Evolutionary conservation across 2,113 vertebrate species (phyloP).

Genomic region (Micromys minutus): DNA sequence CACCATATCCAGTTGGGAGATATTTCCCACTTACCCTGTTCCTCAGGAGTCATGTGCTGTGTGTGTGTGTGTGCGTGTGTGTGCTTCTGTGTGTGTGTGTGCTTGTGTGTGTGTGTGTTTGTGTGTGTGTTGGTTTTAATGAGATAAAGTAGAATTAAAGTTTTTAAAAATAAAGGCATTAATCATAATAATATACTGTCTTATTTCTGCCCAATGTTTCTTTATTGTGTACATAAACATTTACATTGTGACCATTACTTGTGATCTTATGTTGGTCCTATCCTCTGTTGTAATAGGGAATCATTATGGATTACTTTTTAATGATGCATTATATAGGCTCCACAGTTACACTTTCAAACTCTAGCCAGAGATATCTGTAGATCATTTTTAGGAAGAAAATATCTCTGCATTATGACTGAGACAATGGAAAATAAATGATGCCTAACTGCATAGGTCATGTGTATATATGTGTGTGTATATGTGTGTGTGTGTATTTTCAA

Average conservation of each 20-base stretch:
- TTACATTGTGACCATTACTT: not conserved
- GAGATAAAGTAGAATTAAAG: not conserved
- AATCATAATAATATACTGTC: not conserved
- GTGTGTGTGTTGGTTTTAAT: not conserved
- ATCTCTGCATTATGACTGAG: not conserved
- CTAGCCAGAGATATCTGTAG: not conserved
- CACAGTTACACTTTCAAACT: not conserved
- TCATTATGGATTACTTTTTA: not conserved
- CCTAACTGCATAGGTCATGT: not conserved
- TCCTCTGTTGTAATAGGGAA: not conserved
- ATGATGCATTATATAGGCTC: not conserved
- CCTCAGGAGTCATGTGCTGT: not conserved
- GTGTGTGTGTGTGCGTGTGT: not conserved
- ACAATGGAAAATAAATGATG: not conserved
- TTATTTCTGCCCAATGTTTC: not conserved
- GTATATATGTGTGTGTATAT: too few relatives aligned
- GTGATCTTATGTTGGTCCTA: not conserved
- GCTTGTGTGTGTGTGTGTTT: not conserved
- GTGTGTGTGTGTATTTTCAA: too few relatives aligned
- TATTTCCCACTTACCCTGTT: not conserved
- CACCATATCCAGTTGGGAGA: not conserved
- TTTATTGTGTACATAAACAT: not conserved
- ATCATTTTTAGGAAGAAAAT: not conserved
- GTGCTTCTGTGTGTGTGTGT: not conserved
- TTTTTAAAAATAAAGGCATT: not conserved